Base-by-base conservation (phyloP, 2,113 vertebrate genomes). In the Tachysurus fulvidraco region DNA sequence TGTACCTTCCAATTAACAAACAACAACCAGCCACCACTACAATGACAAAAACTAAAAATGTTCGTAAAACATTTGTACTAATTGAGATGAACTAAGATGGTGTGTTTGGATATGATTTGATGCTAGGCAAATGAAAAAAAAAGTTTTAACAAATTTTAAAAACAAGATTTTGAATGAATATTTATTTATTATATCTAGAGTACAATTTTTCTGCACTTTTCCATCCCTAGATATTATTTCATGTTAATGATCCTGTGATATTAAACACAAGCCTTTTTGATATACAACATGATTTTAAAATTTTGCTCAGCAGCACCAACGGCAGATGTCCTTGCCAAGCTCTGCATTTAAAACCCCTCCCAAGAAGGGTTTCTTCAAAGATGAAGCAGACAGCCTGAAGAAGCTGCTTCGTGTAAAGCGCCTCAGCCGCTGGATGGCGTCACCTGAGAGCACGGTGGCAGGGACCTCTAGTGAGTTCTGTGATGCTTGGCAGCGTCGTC, bases 321-420 rank as follows among this genome's bases (percentile, higher is more conserved):
- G 97, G 44, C 96, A 97, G 41, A 92, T 96, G 86, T 97, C 97
- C 84, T 91, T 97, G 92, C 97, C 97, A 65, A 91, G 96, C 84
- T 94, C 95, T 0, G 95, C 93, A 82, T 93, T 95, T 21, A 97
- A 97, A 88, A 91, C 95, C 59, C 93, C 96, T 65, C 90, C 94
- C 0, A 97, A 96, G 92, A 96, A 94, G 91, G 96, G 97, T 85
- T 97, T 97, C 94, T 97, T 97, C 91, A 96, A 96, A 86, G 96
- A 97, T 59, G 96, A 97, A 92, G 94, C 96, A 0, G 97, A 97
- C 89, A 95, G 96, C 44, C 95, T 97, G 85, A 96, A 97, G 91
- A 97, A 97, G 94, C 97, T 96, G 76, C 92, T 97, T 54, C 90
- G 96, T 50, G 96, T 96, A 19, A 97, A 96, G 93, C 95, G 95